Evolutionary conservation across 2,797 vertebrate genomes (phyloP).

Genomic region (Borostomias antarcticus): DNA sequence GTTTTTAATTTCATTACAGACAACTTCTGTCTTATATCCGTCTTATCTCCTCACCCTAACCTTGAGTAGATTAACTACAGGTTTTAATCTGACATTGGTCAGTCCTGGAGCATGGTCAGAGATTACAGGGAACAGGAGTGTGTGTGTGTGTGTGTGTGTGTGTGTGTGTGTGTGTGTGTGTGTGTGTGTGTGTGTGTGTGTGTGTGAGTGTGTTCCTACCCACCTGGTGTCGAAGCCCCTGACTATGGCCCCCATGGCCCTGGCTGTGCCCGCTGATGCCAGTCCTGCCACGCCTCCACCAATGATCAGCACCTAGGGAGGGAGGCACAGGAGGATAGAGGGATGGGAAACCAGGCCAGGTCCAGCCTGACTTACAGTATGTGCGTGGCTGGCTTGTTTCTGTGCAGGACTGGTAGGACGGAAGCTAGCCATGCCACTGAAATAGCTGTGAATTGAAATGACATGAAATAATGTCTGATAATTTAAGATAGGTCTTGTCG

Average conservation of each 20-base stretch:
- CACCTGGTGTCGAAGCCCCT: constrained; percentile 84
- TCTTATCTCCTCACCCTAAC: neutral
- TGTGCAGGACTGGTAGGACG: no score
- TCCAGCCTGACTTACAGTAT: no score
- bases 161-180: neutral
- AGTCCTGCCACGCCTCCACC: constrained; percentile 82
- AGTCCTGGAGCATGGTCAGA: no score
- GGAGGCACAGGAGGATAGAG: constrained; percentile 17
- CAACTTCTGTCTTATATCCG: neutral
- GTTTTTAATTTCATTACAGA: neutral
- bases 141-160: neutral
- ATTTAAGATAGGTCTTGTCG: no score
- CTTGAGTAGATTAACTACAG: neutral
- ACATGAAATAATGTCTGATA: no score
- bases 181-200: neutral
- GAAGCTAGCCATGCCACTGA: no score
- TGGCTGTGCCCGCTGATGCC: constrained; percentile 81
- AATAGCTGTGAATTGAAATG: no score
- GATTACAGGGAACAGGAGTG: neutral
- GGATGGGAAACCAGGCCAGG: no score
- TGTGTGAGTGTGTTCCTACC: constrained; percentile 3
- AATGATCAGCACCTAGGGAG: constrained; percentile 81
- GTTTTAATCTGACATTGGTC: no score
- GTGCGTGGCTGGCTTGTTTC: no score
- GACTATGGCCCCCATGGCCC: constrained; percentile 84